A percentile compares a stretch with the other conserved stretches of the same genome.
These are phyloP conservation scores for Trachops cirrhosus DNA, from an alignment of 2,797 vertebrate genomes.

Conservation along the genomic window DNA sequence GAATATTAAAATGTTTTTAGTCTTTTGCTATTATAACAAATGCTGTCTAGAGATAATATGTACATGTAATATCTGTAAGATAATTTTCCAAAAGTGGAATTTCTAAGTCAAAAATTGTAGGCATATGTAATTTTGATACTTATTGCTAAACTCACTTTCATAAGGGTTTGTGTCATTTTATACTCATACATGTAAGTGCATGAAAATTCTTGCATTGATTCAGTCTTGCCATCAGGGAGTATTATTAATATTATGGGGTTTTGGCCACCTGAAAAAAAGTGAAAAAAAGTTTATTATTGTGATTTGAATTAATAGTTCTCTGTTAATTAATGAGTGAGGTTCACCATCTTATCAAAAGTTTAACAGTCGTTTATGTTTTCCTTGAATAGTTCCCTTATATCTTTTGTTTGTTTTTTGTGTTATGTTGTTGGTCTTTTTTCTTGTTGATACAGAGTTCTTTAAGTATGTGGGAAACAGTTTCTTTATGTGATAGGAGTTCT, in stretches of 20 bases:
- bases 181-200: background rate
- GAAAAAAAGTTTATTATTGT: background rate
- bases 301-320: background rate
- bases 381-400: background rate
- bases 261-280: background rate
- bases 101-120: background rate
- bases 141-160: background rate
- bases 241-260: background rate
- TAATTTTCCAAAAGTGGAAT: background rate
- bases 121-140: background rate
- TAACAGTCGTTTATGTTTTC: background rate
- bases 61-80: background rate
- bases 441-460: background rate
- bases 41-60: background rate
- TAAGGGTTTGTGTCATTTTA: background rate
- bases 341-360: background rate
- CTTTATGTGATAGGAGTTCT: background rate
- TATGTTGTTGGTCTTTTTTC: background rate
- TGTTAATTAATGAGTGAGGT: background rate
- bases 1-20: background rate
- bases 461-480: background rate
- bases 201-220: background rate
- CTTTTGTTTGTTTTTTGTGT: background rate
- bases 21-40: background rate
- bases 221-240: background rate